Base-by-base conservation (phyloP, 2,113 vertebrate species). In the Nycticebus coucang region DNA sequence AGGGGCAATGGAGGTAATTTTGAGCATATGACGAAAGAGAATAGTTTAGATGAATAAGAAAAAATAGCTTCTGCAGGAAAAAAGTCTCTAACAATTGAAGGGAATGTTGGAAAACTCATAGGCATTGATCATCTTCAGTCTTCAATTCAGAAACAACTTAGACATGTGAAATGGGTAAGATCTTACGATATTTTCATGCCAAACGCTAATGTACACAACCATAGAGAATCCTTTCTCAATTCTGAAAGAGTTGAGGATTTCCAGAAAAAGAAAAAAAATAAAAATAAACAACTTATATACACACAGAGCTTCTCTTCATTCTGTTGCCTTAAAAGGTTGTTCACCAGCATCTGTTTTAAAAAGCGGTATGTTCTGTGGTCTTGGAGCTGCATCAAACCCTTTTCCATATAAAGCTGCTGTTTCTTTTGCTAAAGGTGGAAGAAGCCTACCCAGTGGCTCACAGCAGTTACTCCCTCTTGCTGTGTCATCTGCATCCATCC, bases 81-180 rank as follows among this genome's bases (percentile, higher is more conserved):
- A 35, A 98, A 97, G 50, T 87, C 98, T 1, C 81, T 97, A 2
- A 89, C 85, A 0, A 72, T 95, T 12, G 94, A 96, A 83, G 80
- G 96, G 93, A 96, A 90, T 64, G 79, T 95, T 41, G 96, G 98
- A n/a, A 97, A 97, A 87, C 86, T 96, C 26, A 57, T 96, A n/a
- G 96, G 68, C 91, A 35, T 96, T 72, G 93, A 91, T 64, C 69
- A 74, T 3, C 92, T 97, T 17, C 92, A 85, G 18, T 81, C 94
- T 28, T 87, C 94, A 3, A 83, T 96, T 87, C 93, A 88, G 59
- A 89, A 66, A 0, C 94, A 50, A 9, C 66, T 96, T 10, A 98
- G 93, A 84, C 96, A 93, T 69, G 93, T 97, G 79, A 97, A 98
- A 68, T 97, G 95, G 97, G 45, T 96, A 30, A 92, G n/a, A 91